Evolutionary conservation across 2,888 invertebrate species (phyloP).

Genomic region (Gortyna flavago): DNA sequence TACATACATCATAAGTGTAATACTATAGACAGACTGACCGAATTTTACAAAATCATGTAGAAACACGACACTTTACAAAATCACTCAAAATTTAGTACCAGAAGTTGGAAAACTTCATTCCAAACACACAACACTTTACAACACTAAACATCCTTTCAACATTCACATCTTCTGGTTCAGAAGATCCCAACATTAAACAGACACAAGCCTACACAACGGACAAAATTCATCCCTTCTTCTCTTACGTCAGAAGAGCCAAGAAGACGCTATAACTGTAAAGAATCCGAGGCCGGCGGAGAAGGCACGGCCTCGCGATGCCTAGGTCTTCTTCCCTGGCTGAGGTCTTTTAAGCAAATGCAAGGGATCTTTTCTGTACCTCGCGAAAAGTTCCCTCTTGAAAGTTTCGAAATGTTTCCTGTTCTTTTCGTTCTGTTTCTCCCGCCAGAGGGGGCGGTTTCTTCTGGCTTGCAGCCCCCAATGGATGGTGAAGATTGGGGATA

Average conservation of each 20-base stretch:
- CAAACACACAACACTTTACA: slow-evolving; percentile 21
- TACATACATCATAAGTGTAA: slow-evolving; percentile 37
- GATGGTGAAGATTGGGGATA: slow-evolving; percentile 96
- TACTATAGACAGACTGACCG: slow-evolving; percentile 14
- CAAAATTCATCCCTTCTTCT: slow-evolving; percentile 32
- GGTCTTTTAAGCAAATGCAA: slow-evolving; percentile 84
- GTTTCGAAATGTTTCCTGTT: slow-evolving; percentile 95
- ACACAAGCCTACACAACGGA: slow-evolving; percentile 31
- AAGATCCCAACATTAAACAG: slow-evolving; percentile 19
- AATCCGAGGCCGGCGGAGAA: slow-evolving; percentile 81
- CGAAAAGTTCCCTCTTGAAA: slow-evolving; percentile 95
- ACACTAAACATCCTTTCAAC: slow-evolving; percentile 32
- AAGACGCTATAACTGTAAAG: slow-evolving; percentile 64
- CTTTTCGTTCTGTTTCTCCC: slow-evolving; percentile 95
- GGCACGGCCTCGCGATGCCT: slow-evolving; percentile 87
- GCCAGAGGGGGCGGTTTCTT: slow-evolving; percentile 94
- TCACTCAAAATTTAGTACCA: slow-evolving; percentile 35
- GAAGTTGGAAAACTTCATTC: slow-evolving; percentile 8
- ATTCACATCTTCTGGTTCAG: slow-evolving; percentile 15
- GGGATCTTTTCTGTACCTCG: slow-evolving; percentile 93
- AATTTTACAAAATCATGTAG: slow-evolving; percentile 28
- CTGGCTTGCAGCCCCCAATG: slow-evolving; percentile 97
- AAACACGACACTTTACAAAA: slow-evolving; percentile 32
- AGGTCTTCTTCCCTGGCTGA: slow-evolving; percentile 83
- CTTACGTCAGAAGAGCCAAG: slow-evolving; percentile 70